A percentile compares a stretch with the other conserved stretches of the same genome.
Evolutionary conservation across 1,140 invertebrate genomes (phyloP).

Genomic region (Calycopis cecrops): DNA sequence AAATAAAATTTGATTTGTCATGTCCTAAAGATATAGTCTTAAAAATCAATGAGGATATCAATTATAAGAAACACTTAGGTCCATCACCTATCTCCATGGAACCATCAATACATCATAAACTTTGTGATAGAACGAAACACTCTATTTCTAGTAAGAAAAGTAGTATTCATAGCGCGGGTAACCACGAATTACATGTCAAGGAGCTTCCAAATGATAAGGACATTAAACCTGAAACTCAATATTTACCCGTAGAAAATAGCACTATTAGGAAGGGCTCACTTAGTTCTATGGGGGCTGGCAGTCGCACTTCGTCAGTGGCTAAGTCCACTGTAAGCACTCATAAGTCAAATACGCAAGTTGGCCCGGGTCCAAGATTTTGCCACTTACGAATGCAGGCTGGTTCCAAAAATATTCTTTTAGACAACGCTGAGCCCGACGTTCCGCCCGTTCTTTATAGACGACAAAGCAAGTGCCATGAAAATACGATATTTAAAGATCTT

Average conservation of each 20-base stretch:
- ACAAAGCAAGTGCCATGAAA: constrained; percentile 70
- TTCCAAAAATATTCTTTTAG: constrained; percentile 85
- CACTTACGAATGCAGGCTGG: constrained; percentile 82
- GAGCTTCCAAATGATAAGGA: constrained; percentile 44
- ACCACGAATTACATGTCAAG: constrained; percentile 51
- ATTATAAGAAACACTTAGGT: constrained; percentile 40
- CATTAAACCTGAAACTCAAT: constrained; percentile 36
- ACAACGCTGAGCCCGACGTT: constrained; percentile 82
- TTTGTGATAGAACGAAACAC: constrained; percentile 74
- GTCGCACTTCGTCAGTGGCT: constrained; percentile 66
- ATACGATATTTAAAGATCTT: constrained; percentile 62
- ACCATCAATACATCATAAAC: constrained; percentile 76
- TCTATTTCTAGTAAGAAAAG: constrained; percentile 60
- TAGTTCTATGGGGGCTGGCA: constrained; percentile 64
- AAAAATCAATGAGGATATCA: constrained; percentile 47
- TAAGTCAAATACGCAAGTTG: constrained; percentile 66
- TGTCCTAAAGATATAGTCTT: constrained; percentile 37
- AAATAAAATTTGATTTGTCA: constrained; percentile 28
- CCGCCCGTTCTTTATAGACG: constrained; percentile 81
- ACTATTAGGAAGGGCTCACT: constrained; percentile 59
- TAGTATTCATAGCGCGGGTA: constrained; percentile 47
- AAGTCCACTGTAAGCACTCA: constrained; percentile 68
- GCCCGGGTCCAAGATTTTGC: constrained; percentile 81
- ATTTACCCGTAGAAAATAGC: constrained; percentile 32
- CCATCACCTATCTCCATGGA: constrained; percentile 56